Base-by-base conservation (phyloP, 1,140 invertebrate genomes). In the Pseudomyrmex cubaensis region DNA sequence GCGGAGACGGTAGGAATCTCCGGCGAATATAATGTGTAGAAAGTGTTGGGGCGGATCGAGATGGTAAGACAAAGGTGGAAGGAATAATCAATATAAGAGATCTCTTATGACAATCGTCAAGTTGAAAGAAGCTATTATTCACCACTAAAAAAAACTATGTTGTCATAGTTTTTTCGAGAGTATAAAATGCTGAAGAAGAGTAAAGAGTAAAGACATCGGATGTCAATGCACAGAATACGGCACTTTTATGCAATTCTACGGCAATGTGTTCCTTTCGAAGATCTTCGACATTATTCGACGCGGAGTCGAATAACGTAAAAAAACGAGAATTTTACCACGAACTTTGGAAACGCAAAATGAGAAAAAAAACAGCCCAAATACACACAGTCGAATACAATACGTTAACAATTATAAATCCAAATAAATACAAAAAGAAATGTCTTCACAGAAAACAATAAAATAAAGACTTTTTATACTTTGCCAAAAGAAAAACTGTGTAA, bases 401-500 rank as follows among this genome's bases (percentile, higher is more conserved):
- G 5, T 35, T 35, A 35, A 17, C 8, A 4, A 64, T 76, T 3
- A 20, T 64, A 3, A 67, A 17, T 66, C 3, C 12, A 8, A 66
- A 35, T 12, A 12, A 4, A 80, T 50, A 70, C 44, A 44, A 59
- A 22, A 56, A 54, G 5, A 46, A n/a, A 46, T 4, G 54, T 75
- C 76, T 57, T 78, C 66, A 61, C 15, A 72, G 15, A 1, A 20
- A 48, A 61, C 9, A 48, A 59, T 78, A 69, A 35, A 35, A 78
- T 61, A 70, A 80, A 80, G 76, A 80, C 20, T 35, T 70, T 80
- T 80, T 80, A 50, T 80, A 80, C 54, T 80, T 80, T 80, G 76
- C 66, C 66, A 78, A 70, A 72, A 80, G 17, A 44, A 46, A 46
- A 59, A 72, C 59, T 48, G n/a, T 35, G 5, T 72, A 61, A 78